Evolutionary conservation across 2,113 vertebrate genomes (phyloP), one percentile per base, ranked within the genome.

Genomic region (Capreolus pygargus): DNA sequence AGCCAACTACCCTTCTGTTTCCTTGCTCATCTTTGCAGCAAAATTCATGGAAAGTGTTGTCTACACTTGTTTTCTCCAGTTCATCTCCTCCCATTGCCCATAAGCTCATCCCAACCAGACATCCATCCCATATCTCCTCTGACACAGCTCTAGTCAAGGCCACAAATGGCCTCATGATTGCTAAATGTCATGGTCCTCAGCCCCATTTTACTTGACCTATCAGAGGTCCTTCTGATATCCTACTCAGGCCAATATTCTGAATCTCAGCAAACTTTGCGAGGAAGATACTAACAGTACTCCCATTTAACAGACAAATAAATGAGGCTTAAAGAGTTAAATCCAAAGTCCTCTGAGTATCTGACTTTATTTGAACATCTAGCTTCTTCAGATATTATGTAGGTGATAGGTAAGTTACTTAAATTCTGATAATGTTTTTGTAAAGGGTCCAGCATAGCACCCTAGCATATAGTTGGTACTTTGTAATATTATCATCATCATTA

Each of bases 71-170:
- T 28, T 54, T 52, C 76, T 28, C 57, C 30, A 47, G 3, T 5
- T 47, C 86, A 21, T 55, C 47, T 33, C 58, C 30, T 87, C 19
- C 21, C 19, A 0, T 8, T 16, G 39, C 54, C 30, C 19, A 6
- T 7, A 30, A 78, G 27, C 43, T 60, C 10, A 0, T 16, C 58
- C 30, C 70, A 2, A 2, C 10, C 36, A 36, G 55, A 6, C 16
- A 1, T 33, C 50, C 10, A 1, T 6, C n/a, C n/a, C 39, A 6
- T 23, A 5, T 0, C 16, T 28, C 43, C n/a, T 50, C 47, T 28
- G 47, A 64, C 64, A n/a, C 19, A 7, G 28, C 61, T 47, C 84
- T n/a, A 7, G 33, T 57, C 50, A 12, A 10, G 45, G 30, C 36
- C 14, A 7, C 28, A 16, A 3, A 7, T 15, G 4, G 33, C 64